Evolutionary conservation across 2,113 vertebrate genomes (phyloP).

Genomic region (Oryzias melastigma): DNA sequence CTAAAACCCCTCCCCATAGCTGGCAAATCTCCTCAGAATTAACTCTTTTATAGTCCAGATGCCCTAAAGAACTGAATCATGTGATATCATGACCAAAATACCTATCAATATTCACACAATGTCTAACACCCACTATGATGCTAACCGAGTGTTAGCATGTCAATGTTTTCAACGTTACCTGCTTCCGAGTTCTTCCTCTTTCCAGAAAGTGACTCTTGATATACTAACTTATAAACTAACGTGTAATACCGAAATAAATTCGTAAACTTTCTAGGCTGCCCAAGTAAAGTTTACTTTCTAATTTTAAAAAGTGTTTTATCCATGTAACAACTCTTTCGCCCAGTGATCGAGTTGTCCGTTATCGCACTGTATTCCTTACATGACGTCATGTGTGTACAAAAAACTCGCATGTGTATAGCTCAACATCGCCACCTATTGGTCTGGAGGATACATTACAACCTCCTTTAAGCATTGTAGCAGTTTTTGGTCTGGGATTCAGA

Average conservation of each 20-base stretch:
- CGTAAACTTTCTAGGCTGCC: background rate
- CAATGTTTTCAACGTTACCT: constrained; percentile 42
- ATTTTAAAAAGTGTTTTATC: no score
- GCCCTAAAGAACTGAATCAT: no score
- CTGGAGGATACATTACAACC: background rate
- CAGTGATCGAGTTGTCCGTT: constrained; percentile 23
- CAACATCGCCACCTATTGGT: background rate
- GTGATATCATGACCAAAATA: no score
- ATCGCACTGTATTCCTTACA: constrained; percentile 22
- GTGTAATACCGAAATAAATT: background rate
- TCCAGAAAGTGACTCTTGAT: constrained; percentile 25
- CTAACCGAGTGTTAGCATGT: constrained; percentile 44
- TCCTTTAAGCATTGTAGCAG: background rate
- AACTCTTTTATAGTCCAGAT: no score
- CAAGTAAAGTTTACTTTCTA: no score
- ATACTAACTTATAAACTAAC: background rate
- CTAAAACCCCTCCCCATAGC: no score
- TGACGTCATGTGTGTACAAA: no score
- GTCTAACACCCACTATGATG: background rate
- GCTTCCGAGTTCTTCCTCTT: constrained; percentile 28
- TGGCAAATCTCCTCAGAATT: no score
- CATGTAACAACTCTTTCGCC: no score
- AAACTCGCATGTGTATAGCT: background rate
- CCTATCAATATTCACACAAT: background rate
- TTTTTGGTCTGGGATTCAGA: background rate